Evolutionary conservation across 1,140 invertebrate genomes (phyloP), one percentile per base, ranked within the genome.

Genomic region (Nixonia krombeini): DNA sequence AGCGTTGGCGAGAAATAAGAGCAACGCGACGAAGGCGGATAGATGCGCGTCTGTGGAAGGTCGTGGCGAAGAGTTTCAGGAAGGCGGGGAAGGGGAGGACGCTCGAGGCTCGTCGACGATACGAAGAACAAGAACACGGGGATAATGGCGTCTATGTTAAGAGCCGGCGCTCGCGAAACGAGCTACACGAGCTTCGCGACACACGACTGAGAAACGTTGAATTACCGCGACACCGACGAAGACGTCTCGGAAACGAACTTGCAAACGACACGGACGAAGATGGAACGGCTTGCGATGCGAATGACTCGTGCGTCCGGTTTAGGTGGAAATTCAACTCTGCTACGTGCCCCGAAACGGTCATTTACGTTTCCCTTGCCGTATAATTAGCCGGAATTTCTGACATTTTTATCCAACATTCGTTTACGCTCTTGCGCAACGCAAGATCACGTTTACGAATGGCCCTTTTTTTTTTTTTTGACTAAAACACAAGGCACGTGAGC

Each of bases 1-100:
- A 46, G 56, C 61, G 49, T n/a, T n/a, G 61, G 47, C 44, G 56
- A 55, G 59, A 55, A 63, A 64, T 31, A 63, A 65, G 59, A 67
- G 57, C 63, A 62, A 51, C 37, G 38, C 46, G 66, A 61, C 29
- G 46, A 17, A 16, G 21, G 49, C 38, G 18, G 61, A 63, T 61
- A 65, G 70, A 64, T 49, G 52, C 56, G 50, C 53, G 50, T 31
- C 46, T 28, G 56, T 56, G 49, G 62, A 66, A 66, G 68, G 58
- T 50, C 62, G 52, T 41, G 47, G 53, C 44, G 62, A 62, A 65
- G 57, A 57, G 45, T 51, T 16, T 26, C 25, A 21, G 17, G 33
- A 45, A 49, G 6, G 45, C 25, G 47, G 55, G 55, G 59, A 56
- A 41, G 47, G 33, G 58, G 50, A 51, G 56, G 66, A 59, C 52